Base-by-base conservation (phyloP, 2,888 invertebrate genomes). In the Atrina japonica region DNA sequence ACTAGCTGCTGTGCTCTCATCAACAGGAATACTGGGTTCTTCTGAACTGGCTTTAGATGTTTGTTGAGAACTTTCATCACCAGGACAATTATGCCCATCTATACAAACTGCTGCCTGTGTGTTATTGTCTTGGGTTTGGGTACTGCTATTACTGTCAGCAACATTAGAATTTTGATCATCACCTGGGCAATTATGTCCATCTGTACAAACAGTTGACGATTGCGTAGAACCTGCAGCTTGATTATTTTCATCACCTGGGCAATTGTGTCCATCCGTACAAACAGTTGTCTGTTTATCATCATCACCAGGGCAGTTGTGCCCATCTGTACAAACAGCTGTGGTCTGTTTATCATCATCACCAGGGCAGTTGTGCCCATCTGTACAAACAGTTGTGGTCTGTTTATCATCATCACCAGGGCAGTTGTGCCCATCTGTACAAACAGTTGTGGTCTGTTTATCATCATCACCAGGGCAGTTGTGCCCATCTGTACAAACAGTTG, bases 351-450 rank as follows among this genome's bases (percentile, higher is more conserved):
- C 49, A 6, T 70, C 64, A 40, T 68, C 74, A 35, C 71, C 75
- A 56, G 81, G 78, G n/a, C 74, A 74, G 53, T 74, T 66, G 16
- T 70, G 68, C n/a, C 73, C 73, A 59, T 73, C 73, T 2, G 73
- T 64, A 21, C 68, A 67, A 41, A 69, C 65, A 25, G 55, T 67
- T 35, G 52, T 53, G 21, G 53, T 55, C 14, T 66, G 55, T 23
- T 69, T n/a, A 50, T 40, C 63, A n/a, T 73, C 75, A n/a, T 63
- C 64, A n/a, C 73, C 78, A 3, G 70, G 70, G 49, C 70, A 71
- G 30, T 69, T 67, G 41, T 75, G 63, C 16, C 66, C 68, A 40
- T 56, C 68, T 9, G 71, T 68, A 43, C 73, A 76, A 16, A 35
- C 45, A 9, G 71, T 47, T 16, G 73, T 41, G n/a, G 66, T 66